phyloP scores from a whole-genome alignment of 2,888 invertebrate genomes.

The Nipponacmea schrenckii region DNA sequence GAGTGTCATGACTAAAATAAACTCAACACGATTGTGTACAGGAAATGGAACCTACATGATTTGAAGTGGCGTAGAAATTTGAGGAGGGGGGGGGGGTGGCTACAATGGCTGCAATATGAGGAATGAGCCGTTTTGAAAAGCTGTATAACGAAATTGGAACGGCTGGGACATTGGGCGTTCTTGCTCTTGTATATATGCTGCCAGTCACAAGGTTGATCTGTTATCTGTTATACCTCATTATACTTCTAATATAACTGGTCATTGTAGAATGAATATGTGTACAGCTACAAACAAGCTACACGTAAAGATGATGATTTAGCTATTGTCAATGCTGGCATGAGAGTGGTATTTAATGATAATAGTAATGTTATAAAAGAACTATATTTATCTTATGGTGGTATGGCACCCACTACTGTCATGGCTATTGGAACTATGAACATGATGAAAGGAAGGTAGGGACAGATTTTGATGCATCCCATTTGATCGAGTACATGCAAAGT shows the following conservation, averaged over 20 bases:
- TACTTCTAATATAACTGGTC: too few species aligned
- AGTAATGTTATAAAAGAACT: slow-evolving; percentile 73
- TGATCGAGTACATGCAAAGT: too few species aligned
- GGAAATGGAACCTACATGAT: too few species aligned
- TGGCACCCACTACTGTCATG: slow-evolving; percentile 87
- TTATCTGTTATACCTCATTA: background rate
- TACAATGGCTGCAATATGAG: too few species aligned
- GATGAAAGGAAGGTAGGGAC: slow-evolving; percentile 68
- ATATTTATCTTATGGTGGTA: slow-evolving; percentile 87
- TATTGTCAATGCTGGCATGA: slow-evolving; percentile 86
- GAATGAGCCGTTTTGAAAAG: too few species aligned
- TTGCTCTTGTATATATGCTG: background rate
- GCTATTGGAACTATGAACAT: slow-evolving; percentile 76
- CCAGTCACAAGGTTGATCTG: background rate
- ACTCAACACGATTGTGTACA: too few species aligned
- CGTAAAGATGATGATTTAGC: slow-evolving; percentile 95
- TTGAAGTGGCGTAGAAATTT: too few species aligned
- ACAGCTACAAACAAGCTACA: slow-evolving; percentile 89
- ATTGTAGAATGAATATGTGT: slow-evolving; percentile 73
- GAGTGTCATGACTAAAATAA: too few species aligned
- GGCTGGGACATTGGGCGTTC: background rate
- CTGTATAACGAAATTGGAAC: too few species aligned
- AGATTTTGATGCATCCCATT: background rate
- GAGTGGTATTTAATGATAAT: slow-evolving; percentile 74
- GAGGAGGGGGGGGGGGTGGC: too few species aligned